A percentile compares a stretch with the other conserved stretches of the same genome.
phyloP scores from a whole-genome alignment of 2,888 invertebrate species.

The Papilio protenor region DNA sequence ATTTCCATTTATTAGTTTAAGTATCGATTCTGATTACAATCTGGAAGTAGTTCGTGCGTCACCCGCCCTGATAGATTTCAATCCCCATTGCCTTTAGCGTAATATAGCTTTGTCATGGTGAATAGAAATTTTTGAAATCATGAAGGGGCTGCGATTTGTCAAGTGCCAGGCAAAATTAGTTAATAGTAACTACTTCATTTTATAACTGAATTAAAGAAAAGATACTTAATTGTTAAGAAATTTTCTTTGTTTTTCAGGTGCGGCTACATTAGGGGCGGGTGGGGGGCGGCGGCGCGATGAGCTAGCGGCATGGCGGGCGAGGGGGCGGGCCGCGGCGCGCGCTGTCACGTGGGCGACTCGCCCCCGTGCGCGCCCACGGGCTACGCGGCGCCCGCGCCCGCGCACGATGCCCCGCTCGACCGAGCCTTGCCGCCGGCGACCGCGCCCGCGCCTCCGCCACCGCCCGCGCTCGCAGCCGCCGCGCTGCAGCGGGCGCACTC shows the following conservation, averaged over 20 bases:
- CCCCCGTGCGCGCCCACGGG: conserved; percentile 84
- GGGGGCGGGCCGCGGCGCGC: conserved; percentile 87
- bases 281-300: conserved; percentile 73
- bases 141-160: background rate
- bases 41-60: background rate
- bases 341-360: conserved; percentile 85
- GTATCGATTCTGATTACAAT: background rate
- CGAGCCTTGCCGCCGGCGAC: conserved; percentile 72
- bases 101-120: background rate
- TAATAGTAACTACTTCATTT: background rate
- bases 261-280: conserved; percentile 60
- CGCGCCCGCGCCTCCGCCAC: conserved; percentile 77
- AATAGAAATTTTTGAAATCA: background rate
- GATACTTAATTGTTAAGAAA: background rate
- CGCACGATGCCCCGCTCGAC: conserved; percentile 83
- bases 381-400: conserved; percentile 82
- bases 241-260: conserved; percentile 24
- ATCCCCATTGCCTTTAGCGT: background rate
- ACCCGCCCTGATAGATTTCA: background rate
- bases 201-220: too few species aligned
- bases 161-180: background rate
- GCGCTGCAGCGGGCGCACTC: conserved; percentile 89
- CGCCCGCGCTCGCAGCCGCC: conserved; percentile 64
- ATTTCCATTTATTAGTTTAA: background rate
- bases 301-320: conserved; percentile 85